Base-by-base conservation (phyloP, 30 jellyfish, hydroid and myxozoan genomes). In the Aurelia coerulea region DNA sequence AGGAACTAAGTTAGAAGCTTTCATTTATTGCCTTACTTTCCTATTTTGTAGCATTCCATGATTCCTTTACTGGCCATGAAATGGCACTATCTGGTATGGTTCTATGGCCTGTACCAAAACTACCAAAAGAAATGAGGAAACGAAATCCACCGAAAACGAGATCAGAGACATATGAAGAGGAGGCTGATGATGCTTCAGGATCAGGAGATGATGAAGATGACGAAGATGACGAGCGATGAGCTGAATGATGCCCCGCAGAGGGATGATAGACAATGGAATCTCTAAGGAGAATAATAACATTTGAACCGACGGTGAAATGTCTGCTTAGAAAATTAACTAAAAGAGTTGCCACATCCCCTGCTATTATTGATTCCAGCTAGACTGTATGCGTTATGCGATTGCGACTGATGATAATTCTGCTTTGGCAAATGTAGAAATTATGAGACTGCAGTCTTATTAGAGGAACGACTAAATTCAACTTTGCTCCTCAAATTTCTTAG, bases 21-120 rank as follows among this genome's bases (percentile, higher is more conserved):
- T 46, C 2, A 46, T 46, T 7, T 4, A 46, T 46, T 5, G 56
- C 56, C 56, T 46, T 6, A 46, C 5, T 46, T 46, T 46, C 56
- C 15, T 9, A 9, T 46, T 5, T 46, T 4, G 56, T 37, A 92
- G 98, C 91, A 8, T 89, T 89, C 71, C 98, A 94, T 73, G 98
- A 94, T 68, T 88, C 97, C 37, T 94, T 94, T 80, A 63, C 65
- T 13, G 96, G 98, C 51, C 91, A 94, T 68, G 97, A 88, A 70
- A 94, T 94, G 98, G 98, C 96, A 9, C 81, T 94, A 2, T 94
- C 98, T 59, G 98, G 98, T 33, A 74, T 94, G 90, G 96, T 94
- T 42, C 62, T 94, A 19, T 94, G 96, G 96, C 98, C 98, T 10
- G 96, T 94, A 6, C 98, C 98, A 16, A 84, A 84, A 74, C 64